Evolutionary conservation across 2,797 vertebrate species (phyloP), one percentile per base, ranked within the genome.

Genomic region (Pipistrellus pipistrellus): DNA sequence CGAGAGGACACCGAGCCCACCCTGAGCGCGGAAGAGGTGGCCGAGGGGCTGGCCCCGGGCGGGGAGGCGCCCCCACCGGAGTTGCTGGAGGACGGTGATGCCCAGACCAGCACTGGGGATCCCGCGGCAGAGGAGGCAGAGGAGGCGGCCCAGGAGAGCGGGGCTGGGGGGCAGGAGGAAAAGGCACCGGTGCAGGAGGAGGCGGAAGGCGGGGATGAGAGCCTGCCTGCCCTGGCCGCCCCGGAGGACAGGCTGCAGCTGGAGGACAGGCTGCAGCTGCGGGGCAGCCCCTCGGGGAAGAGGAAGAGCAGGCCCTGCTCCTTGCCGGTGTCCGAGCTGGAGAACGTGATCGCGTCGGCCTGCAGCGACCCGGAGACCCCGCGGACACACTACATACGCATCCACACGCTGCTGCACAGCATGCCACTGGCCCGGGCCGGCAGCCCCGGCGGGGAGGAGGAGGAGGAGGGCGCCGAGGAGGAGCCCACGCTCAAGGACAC

Each of bases 401-500:
- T 99, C 85, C 99, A 99, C 97, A 99, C 99, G 93, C 98, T 99
- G 84, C 99, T 99, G 13, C 99, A 99, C 98, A 99, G 99, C 85
- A 97, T 99, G 91, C 99, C 99, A 23, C 99, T 99, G 0, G 99
- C 99, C 13, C 99, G 98, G 68, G 97, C 98, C 53, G 97, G 91
- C 78, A 97, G 97, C 0, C 97, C 97, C 0, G 97, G 91, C 1
- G 97, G 98, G 2, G 98, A 98, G 0, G 95, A 96, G 17, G 96
- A 97, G 6, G 98, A 99, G 86, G 44, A 44, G 1, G 97, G 98
- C 3, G 98, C 98, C 0, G 95, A 96, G 20, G 96, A 97, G 4
- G 98, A 99, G 87, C 91, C 98, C 59, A 98, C 98, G 0, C 97
- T 98, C 32, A 98, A 98, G 94, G 98, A 99, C 57, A 75, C 73